Conservation (phyloP, 2,797 vertebrate genomes). For the Onychomys leucogaster region DNA sequence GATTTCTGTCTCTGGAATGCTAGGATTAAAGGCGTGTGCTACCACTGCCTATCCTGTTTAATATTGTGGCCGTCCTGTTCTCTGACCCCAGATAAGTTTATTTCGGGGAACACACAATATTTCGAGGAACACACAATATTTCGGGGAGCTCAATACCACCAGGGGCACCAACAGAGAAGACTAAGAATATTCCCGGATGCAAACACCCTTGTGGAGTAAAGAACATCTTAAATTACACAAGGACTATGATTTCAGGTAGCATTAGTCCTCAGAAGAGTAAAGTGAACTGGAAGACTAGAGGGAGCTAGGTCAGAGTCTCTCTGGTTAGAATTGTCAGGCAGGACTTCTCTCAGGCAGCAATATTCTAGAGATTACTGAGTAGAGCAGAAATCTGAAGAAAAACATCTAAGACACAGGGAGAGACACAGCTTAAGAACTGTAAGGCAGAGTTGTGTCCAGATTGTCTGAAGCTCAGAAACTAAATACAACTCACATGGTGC, state of each 20-base stretch:
- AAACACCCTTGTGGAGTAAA: background rate
- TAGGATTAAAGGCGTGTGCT: no score
- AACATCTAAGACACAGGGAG: background rate
- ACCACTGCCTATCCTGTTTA: no score
- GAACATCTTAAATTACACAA: slow-evolving; percentile 21
- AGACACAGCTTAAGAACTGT: background rate
- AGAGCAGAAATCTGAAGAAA: background rate
- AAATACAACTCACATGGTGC: background rate
- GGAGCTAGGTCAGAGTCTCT: background rate
- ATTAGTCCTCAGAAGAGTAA: background rate
- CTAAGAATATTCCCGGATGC: background rate
- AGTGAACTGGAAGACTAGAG: background rate
- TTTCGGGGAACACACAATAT: no score
- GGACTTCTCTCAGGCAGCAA: background rate
- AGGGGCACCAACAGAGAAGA: background rate
- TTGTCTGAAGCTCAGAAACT: slow-evolving; percentile 2
- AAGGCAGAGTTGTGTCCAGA: background rate
- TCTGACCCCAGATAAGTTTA: no score
- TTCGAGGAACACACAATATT: no score
- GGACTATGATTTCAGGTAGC: background rate
- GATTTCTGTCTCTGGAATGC: no score
- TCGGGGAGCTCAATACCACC: no score
- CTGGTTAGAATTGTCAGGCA: background rate
- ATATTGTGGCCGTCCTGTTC: no score
- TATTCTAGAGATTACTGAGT: background rate